Conservation (phyloP, 2,797 vertebrate genomes). For the Nyctalus aviator region DNA sequence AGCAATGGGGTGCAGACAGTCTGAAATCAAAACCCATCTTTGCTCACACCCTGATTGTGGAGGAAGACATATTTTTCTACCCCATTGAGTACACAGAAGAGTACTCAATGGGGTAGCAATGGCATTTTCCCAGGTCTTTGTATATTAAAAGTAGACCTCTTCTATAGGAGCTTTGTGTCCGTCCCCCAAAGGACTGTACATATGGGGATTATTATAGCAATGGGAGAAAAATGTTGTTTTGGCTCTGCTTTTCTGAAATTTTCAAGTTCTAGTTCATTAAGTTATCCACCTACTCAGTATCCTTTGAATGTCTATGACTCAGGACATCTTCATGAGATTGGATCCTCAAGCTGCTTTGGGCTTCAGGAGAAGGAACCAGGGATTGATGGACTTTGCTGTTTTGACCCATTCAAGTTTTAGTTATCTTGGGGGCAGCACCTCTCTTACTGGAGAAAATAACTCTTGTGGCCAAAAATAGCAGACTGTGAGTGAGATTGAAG, state of each 20-base stretch:
- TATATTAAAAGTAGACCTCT: background rate
- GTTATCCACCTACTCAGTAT: background rate
- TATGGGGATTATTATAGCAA: background rate
- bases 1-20: background rate
- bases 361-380: background rate
- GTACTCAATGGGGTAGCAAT: background rate
- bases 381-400: background rate
- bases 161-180: background rate
- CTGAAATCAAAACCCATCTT: background rate
- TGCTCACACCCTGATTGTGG: background rate
- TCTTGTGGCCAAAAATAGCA: constrained; percentile 6
- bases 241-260: constrained; percentile 11
- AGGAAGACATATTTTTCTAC: background rate
- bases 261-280: background rate
- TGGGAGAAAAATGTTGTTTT: background rate
- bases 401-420: background rate
- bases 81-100: no score
- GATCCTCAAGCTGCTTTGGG: background rate
- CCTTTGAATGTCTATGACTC: background rate
- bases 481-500: constrained; percentile 31
- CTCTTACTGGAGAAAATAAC: constrained; percentile 32
- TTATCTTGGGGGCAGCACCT: background rate
- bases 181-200: background rate
- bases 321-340: background rate
- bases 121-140: background rate